Base-by-base conservation (phyloP, 2,888 invertebrate species). In the Perdita meconis region DNA sequence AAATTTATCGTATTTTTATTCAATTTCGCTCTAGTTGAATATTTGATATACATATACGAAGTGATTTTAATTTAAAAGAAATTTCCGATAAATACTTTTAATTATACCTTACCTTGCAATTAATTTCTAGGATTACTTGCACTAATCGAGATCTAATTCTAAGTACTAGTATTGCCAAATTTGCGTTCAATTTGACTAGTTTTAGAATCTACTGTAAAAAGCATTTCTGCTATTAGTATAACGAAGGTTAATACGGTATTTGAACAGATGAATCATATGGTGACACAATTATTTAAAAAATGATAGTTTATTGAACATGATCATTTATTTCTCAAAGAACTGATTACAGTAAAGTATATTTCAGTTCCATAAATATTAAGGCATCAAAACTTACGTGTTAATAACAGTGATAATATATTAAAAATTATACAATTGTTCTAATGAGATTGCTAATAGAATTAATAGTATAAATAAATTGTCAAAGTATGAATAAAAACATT, bases 241-340 rank as follows among this genome's bases (percentile, higher is more conserved):
- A 16, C 16, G n/a, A 56, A n/a, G 47, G 38, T 47, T 73, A 61
- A 71, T 61, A 42, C 16, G 16, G 24, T 19, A 38, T 63, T 13
- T 26, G n/a, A 57, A 34, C 16, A 30, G n/a, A 36, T 24, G 53
- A 34, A 24, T 60, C 34, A 36, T 47, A 26, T 51, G 10, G 56
- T 44, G 36, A 53, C 16, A 26, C 16, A 40, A 47, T 47, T 47
- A 67, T 47, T 24, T 12, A 74, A 50, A 24, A 40, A 1, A 55
- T 24, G 55, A 22, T 6, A 38, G 26, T 51, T 64, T 22, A 13
- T 44, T 55, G 42, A 78, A 78, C 63, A 50, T 67, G 66, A 71
- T 63, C 44, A 44, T 78, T 71, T 78, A 78, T 78, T 78, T 55
- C n/a, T 42, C 42, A 67, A 78, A 71, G 59, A 71, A 59, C 53